These are phyloP conservation scores for Brachyistius frenatus DNA, from an alignment of 2,113 vertebrate species.

Conservation along the genomic window DNA sequence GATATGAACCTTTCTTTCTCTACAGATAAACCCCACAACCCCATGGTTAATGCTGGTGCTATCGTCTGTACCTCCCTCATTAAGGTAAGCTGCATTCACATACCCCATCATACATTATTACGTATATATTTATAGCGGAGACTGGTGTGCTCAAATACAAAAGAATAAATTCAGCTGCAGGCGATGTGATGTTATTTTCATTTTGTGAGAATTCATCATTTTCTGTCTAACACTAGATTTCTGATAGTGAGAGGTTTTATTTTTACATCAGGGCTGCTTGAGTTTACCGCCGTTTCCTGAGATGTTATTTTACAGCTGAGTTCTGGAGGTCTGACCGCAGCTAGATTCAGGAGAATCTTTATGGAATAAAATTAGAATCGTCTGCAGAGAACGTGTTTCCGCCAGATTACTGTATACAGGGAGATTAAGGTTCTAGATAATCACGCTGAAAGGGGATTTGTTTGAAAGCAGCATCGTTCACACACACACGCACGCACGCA, in stretches of 20 bases:
- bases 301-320: too few relatives aligned
- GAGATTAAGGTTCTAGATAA: slow-evolving; percentile 77
- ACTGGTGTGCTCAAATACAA: too few relatives aligned
- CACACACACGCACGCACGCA: too few relatives aligned
- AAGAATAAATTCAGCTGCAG: too few relatives aligned
- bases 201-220: too few relatives aligned
- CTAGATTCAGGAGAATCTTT: not conserved
- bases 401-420: slow-evolving; percentile 49
- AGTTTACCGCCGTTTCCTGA: too few relatives aligned
- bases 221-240: too few relatives aligned
- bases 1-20: not conserved
- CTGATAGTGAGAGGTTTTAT: not conserved
- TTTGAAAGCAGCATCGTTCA: slow-evolving; percentile 32
- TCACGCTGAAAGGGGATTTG: slow-evolving; percentile 74
- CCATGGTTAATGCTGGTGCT: slow-evolving; percentile 99
- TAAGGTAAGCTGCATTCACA: slow-evolving; percentile 88
- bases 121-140: too few relatives aligned
- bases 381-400: slow-evolving; percentile 24
- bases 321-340: not conserved
- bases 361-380: not conserved
- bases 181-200: too few relatives aligned
- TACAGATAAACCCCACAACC: slow-evolving; percentile 98
- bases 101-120: too few relatives aligned
- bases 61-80: slow-evolving; percentile 98
- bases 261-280: too few relatives aligned